Conservation (phyloP, 2,888 invertebrate genomes). For the Perdita meconis region DNA sequence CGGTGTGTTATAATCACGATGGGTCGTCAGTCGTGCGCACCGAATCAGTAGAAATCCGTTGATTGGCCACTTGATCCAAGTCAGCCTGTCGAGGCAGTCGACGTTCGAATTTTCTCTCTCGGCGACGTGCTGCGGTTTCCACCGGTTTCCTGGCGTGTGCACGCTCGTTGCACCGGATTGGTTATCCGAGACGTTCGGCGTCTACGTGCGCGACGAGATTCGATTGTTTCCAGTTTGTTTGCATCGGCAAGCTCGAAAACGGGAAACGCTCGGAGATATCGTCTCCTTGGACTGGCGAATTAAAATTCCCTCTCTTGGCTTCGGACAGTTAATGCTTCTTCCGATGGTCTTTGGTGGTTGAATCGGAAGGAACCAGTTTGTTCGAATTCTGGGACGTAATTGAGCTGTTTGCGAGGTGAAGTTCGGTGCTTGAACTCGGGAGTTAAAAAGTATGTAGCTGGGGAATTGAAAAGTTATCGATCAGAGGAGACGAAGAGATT, state of each 20-base stretch:
- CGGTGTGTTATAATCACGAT: constrained; percentile 78
- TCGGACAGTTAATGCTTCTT: constrained; percentile 18
- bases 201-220: constrained; percentile 44
- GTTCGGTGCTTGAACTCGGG: not conserved
- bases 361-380: constrained; percentile 3
- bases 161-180: constrained; percentile 41
- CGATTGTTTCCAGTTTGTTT: constrained; percentile 65
- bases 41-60: constrained; percentile 79
- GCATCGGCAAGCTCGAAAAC: not conserved
- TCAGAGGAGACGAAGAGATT: not conserved
- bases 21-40: constrained; percentile 74
- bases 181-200: constrained; percentile 62
- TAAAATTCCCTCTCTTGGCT: constrained; percentile 22
- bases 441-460: constrained; percentile 12
- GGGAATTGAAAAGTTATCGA: constrained; percentile 34
- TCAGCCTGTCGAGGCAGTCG: constrained; percentile 40
- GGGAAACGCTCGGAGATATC: not conserved
- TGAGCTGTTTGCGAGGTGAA: no score
- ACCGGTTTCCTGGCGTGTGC: constrained; percentile 26
- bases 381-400: not conserved
- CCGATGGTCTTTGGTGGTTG: not conserved
- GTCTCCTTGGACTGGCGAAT: constrained; percentile 9
- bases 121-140: constrained; percentile 40
- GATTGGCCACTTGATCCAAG: constrained; percentile 79
- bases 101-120: constrained; percentile 46